Conservation (phyloP, 2,797 vertebrate genomes). For the Glossophaga mutica region DNA sequence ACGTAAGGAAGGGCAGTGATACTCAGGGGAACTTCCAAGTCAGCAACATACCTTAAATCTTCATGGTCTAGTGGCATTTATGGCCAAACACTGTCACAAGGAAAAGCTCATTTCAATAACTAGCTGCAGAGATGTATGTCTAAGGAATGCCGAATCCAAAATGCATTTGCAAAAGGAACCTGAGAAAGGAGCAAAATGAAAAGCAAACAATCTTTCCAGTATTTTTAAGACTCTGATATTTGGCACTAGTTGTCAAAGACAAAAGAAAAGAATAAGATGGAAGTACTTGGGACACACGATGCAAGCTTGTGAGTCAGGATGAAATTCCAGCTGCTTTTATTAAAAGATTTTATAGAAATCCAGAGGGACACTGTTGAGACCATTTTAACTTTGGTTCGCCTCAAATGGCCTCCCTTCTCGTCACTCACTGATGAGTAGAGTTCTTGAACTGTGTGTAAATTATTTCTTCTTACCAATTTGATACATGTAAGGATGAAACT, state of each 20-base stretch:
- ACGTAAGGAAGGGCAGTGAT: not conserved
- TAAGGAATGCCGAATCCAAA: not conserved
- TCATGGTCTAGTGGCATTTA: not conserved
- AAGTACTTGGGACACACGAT: not conserved
- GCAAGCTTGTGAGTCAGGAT: slow-evolving; percentile 14
- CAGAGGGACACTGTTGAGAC: not conserved
- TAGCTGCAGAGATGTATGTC: not conserved
- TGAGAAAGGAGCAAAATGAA: not conserved
- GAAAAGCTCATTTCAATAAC: slow-evolving; percentile 15
- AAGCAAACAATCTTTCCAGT: slow-evolving; percentile 3
- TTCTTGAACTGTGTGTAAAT: not conserved
- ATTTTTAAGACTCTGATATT: slow-evolving; percentile 20
- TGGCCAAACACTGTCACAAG: not conserved
- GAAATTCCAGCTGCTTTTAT: slow-evolving; percentile 58
- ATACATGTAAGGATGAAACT: too few relatives aligned
- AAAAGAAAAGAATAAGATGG: not conserved
- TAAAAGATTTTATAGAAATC: slow-evolving; percentile 36
- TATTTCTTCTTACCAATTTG: not conserved
- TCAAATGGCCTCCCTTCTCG: slow-evolving; percentile 5
- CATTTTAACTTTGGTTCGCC: slow-evolving; percentile 45
- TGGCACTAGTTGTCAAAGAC: not conserved
- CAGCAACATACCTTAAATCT: not conserved
- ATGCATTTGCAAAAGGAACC: not conserved
- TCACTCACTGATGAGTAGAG: not conserved
- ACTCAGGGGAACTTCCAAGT: not conserved